Base-by-base conservation (phyloP, 2,797 vertebrate species). In the Malurus splendens region DNA sequence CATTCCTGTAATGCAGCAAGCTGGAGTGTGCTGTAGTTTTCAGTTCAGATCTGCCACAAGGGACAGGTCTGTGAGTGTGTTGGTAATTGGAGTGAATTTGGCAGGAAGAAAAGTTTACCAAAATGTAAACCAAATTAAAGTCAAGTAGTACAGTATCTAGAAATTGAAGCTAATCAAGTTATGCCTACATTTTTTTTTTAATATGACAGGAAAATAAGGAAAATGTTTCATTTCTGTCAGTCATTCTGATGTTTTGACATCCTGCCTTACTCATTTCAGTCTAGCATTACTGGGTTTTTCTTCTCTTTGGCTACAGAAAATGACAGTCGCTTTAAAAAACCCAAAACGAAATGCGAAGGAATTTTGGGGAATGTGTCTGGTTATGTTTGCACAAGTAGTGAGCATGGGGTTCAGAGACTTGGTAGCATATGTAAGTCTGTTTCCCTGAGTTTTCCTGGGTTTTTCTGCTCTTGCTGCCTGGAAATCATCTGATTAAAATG, bases 201-300 rank as follows among this genome's bases (percentile, higher is more conserved):
- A 73, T 82, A 82, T 50, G 70, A 80, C 62, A 90, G 86, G 83
- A 83, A 89, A 89, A 76, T 82, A 87, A 82, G 51, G 84, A 48
- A 86, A 84, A 47, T 36, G 41, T 79, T 94, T 89, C 25, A 36
- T 82, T 87, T 89, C 56, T 88, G 78, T 82, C 60, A 72, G 41
- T 89, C 68, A 47, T 60, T 82, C 44, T 73, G 36, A 59, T 83
- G 56, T 90, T 91, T 92, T 87, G 74, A 76, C 56, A 57, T 65
- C 68, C 59, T 91, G 41, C 75, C 7, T 18, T 73, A 64, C 3
- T 89, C 42, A 64, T 83, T 91, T 89, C 50, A 87, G 62, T 85
- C 59, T 82, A 51, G 62, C 44, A 25, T 60, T 92, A 64, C 56
- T 79, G 39, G 12, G 12, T 82, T 90, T 90, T 82, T 75, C 64